phyloP scores from a whole-genome alignment of 2,888 invertebrate species.

The Prenolepis imparis region DNA sequence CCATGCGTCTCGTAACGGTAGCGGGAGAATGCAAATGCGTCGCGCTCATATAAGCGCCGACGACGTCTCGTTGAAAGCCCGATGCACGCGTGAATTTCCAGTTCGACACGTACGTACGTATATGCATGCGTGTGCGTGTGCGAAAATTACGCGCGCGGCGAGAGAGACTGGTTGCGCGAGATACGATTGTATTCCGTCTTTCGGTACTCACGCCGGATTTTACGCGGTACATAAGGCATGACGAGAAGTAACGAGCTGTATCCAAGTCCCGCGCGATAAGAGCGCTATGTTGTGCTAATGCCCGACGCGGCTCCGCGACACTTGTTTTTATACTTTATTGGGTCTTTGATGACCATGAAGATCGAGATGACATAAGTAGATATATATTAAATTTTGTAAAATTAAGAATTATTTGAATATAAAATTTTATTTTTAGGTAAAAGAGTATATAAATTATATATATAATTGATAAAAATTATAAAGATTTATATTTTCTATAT shows the following conservation, averaged over 20 bases:
- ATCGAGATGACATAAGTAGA: constrained; percentile 15
- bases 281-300: background rate
- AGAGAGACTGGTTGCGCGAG: constrained; percentile 60
- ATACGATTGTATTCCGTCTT: constrained; percentile 71
- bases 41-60: constrained; percentile 78
- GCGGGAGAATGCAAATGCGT: constrained; percentile 83
- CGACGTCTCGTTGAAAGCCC: constrained; percentile 71
- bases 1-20: constrained; percentile 79
- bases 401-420: too few species aligned
- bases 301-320: constrained; percentile 6
- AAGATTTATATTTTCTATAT: too few species aligned
- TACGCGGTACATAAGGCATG: constrained; percentile 55
- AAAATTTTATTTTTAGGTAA: too few species aligned
- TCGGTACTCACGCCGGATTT: constrained; percentile 56
- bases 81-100: constrained; percentile 66
- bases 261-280: constrained; percentile 43
- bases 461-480: too few species aligned
- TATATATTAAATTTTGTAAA: background rate
- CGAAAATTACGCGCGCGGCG: constrained; percentile 58
- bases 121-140: constrained; percentile 24
- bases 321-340: constrained; percentile 32
- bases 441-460: too few species aligned
- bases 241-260: constrained; percentile 54
- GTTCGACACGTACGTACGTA: constrained; percentile 31
- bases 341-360: background rate